These are phyloP conservation scores for Catamblyrhynchus diadema DNA, from an alignment of 2,797 vertebrate genomes.

Conservation along the genomic window DNA sequence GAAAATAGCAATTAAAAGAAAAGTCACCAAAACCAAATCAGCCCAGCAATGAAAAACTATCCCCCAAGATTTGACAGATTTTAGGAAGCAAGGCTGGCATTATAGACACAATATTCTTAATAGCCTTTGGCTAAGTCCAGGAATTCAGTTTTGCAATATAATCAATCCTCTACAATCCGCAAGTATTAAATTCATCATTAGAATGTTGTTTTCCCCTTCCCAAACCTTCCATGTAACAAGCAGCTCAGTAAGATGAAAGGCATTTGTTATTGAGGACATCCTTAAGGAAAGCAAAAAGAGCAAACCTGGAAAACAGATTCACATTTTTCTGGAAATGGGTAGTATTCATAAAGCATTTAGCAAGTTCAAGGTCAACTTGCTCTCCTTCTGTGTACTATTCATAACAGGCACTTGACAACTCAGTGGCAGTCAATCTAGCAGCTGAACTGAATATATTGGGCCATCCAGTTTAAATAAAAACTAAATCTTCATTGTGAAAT, in stretches of 20 bases:
- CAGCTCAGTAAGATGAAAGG: slow-evolving; percentile 53
- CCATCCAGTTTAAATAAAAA: slow-evolving; percentile 44
- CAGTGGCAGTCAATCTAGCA: not conserved
- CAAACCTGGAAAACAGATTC: slow-evolving; percentile 70
- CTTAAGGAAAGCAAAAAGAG: slow-evolving; percentile 34
- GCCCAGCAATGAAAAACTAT: not conserved
- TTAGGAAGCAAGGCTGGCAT: not conserved
- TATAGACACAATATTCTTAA: not conserved
- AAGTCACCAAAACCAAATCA: not conserved
- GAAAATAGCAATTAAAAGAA: not conserved
- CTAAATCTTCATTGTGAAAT: not conserved
- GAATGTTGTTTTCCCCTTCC: slow-evolving; percentile 48
- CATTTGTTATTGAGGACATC: slow-evolving; percentile 24
- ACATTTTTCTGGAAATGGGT: slow-evolving; percentile 63
- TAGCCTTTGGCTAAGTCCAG: slow-evolving; percentile 2
- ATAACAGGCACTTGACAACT: slow-evolving; percentile 38
- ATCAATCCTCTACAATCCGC: slow-evolving; percentile 42
- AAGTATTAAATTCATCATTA: slow-evolving; percentile 54
- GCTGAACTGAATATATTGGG: not conserved
- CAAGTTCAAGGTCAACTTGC: slow-evolving; percentile 63
- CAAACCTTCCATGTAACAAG: slow-evolving; percentile 26
- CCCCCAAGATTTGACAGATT: not conserved
- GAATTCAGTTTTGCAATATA: not conserved
- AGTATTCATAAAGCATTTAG: slow-evolving; percentile 63
- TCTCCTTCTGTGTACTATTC: slow-evolving; percentile 35